Evolutionary conservation across 2,797 vertebrate species (phyloP), one percentile per base, ranked within the genome.

Genomic region (Poecilia picta): DNA sequence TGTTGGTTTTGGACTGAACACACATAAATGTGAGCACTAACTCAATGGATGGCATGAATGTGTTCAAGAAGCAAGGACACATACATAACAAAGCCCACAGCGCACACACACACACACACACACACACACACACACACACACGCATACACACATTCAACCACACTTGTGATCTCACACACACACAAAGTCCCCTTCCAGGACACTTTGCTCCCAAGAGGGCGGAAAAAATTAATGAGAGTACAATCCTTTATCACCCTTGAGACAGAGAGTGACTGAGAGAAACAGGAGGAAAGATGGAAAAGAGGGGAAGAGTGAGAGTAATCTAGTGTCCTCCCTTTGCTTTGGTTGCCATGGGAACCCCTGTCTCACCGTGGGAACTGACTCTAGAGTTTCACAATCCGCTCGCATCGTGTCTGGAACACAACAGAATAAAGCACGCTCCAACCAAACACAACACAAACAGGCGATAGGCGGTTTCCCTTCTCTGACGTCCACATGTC

Each of bases 201-300:
- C 93, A 92, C 90, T 93, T 91, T 92, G 90, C 85, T 93, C 93
- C 92, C 92, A 3, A 94, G 92, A 94, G 94, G 92, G 88, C 85
- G 20, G 83, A 92, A 91, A 93, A 78, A 93, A 94, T 95, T 94
- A 95, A 95, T 95, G 94, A 95, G 94, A 93, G 90, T 88, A 93
- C 90, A 94, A 95, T 94, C 92, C 92, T 92, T 93, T 92, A 94
- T 94, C 94, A 94, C 94, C 91, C 94, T 91, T 93, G 93, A 93
- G 93, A 94, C 89, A 93, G 85, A 89, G 73, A 72, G 77, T 77
- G 85, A 75, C 78, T 83, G 62, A 36, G 62, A 64, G 72, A 76
- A 78, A 79, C 41, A 39, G 72, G 77, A 78, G 59, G 70, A 66
- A 66, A 66, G 62, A 39, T 23, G 33, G 62, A 39, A 66, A 70